Percentiles rank a stretch among this genome's conserved stretches.
Conservation (phyloP, 2,888 invertebrate species). For the Eupithecia subfuscata region DNA sequence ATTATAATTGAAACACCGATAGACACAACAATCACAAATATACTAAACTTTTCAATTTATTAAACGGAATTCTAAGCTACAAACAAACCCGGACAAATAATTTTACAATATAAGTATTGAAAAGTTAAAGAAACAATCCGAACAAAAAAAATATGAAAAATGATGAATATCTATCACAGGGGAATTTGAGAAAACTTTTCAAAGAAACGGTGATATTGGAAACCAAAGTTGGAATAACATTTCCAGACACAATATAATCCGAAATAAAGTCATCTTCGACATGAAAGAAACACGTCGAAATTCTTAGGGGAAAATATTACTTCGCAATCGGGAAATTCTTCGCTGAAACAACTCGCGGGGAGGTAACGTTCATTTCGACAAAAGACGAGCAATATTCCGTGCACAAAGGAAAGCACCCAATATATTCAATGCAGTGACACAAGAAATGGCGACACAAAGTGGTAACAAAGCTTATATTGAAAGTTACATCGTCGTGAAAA, state of each 20-base stretch:
- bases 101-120: neutral
- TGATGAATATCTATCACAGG: conserved; percentile 49
- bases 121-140: conserved; percentile 25
- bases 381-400: conserved; percentile 83
- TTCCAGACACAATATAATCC: conserved; percentile 75
- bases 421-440: conserved; percentile 84
- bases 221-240: conserved; percentile 67
- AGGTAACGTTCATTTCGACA: conserved; percentile 82
- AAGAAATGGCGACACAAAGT: conserved; percentile 81
- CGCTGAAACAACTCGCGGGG: conserved; percentile 81
- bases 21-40: neutral
- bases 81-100: neutral
- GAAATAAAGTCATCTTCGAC: conserved; percentile 79
- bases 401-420: conserved; percentile 82
- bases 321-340: conserved; percentile 83
- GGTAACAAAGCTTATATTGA: conserved; percentile 83
- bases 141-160: conserved; percentile 42
- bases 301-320: conserved; percentile 84
- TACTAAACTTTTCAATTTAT: neutral
- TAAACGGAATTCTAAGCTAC: neutral
- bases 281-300: conserved; percentile 82
- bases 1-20: neutral
- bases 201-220: conserved; percentile 61
- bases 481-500: conserved; percentile 68
- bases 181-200: conserved; percentile 49